A percentile compares a stretch with the other conserved stretches of the same genome.
These are phyloP conservation scores for Novumbra hubbsi DNA, from an alignment of 2,797 vertebrate species.

Conservation along the genomic window DNA sequence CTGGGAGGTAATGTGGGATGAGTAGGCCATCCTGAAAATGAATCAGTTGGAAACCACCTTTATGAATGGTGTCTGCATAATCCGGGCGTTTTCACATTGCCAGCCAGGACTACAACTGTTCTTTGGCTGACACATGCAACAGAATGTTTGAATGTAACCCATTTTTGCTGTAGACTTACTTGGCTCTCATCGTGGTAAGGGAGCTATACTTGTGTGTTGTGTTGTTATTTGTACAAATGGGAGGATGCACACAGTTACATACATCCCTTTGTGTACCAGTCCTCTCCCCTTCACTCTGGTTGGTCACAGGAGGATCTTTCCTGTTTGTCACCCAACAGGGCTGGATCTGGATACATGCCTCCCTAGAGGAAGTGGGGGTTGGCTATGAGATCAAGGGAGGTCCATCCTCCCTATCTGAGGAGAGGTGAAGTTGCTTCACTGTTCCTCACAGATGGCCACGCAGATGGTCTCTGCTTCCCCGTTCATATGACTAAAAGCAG, in stretches of 20 bases:
- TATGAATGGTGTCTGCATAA: constrained; percentile 21
- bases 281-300: constrained; percentile 34
- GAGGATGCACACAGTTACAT: not conserved
- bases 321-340: constrained; percentile 65
- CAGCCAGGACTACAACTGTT: not conserved
- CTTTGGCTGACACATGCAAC: not conserved
- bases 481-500: constrained; percentile 56
- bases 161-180: not conserved
- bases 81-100: constrained; percentile 13
- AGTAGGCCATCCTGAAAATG: constrained; percentile 43
- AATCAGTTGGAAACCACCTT: constrained; percentile 44
- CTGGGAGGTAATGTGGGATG: constrained; percentile 42
- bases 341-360: constrained; percentile 62
- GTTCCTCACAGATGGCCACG: constrained; percentile 63
- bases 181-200: not conserved
- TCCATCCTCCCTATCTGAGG: constrained; percentile 48
- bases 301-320: constrained; percentile 64
- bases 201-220: not conserved
- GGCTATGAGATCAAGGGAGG: constrained; percentile 17
- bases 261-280: not conserved
- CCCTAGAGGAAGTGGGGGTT: constrained; percentile 43
- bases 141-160: not conserved
- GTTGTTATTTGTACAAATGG: not conserved
- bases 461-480: constrained; percentile 62
- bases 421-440: constrained; percentile 42